phyloP scores from a whole-genome alignment of 2,888 invertebrate genomes.

The Nephrotoma flavescens region DNA sequence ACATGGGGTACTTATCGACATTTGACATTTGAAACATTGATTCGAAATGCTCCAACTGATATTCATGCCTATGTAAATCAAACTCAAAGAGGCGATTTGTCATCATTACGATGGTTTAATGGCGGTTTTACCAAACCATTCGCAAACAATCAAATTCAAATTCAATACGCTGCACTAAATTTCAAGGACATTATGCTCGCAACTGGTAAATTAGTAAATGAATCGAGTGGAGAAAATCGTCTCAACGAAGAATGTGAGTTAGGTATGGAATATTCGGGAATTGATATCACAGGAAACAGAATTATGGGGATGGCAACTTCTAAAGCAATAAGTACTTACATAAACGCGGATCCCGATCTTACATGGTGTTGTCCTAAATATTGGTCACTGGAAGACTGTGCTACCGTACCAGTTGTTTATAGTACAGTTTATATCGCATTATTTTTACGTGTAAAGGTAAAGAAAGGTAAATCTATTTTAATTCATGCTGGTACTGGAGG shows the following conservation, averaged over 20 bases:
- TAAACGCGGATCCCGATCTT: constrained; percentile 30
- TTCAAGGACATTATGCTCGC: constrained; percentile 93
- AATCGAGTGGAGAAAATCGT: constrained; percentile 55
- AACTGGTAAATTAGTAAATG: constrained; percentile 74
- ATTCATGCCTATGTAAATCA: constrained; percentile 68
- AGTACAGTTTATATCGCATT: constrained; percentile 44
- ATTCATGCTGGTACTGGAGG: no score
- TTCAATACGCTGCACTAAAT: constrained; percentile 70
- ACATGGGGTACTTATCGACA: constrained; percentile 70
- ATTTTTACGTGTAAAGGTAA: constrained; percentile 30
- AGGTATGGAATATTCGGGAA: constrained; percentile 55
- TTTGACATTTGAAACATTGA: constrained; percentile 40
- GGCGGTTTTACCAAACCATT: no score
- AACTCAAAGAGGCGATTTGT: constrained; percentile 64
- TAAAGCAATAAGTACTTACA: constrained; percentile 39
- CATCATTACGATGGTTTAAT: no score
- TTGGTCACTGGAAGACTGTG: constrained; percentile 61
- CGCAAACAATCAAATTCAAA: constrained; percentile 41
- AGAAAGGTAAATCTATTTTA: no score
- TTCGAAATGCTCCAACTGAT: constrained; percentile 28
- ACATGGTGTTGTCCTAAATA: constrained; percentile 53
- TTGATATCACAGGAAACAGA: constrained; percentile 38
- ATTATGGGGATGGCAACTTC: constrained; percentile 46
- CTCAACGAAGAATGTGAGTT: constrained; percentile 47
- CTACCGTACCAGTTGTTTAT: constrained; percentile 66